phyloP scores from a whole-genome alignment of 1,140 invertebrate genomes.

The Aphelinus atriplicis region DNA sequence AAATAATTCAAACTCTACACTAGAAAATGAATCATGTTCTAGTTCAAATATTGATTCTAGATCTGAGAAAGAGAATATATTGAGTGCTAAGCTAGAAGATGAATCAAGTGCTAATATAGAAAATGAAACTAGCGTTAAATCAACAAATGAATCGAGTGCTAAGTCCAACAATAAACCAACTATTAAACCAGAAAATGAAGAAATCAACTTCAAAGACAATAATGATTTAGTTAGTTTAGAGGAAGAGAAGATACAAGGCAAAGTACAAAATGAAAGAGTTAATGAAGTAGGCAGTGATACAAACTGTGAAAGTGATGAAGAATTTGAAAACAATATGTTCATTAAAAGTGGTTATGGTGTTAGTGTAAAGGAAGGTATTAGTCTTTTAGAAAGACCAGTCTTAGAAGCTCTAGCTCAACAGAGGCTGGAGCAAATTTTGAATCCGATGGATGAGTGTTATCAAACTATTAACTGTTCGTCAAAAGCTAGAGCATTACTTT shows the following conservation, averaged over 20 bases:
- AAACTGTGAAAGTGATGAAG: conserved; percentile 33
- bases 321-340: conserved; percentile 33
- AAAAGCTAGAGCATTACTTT: conserved; percentile 59
- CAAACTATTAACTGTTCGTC: conserved; percentile 50
- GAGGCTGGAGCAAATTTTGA: conserved; percentile 61
- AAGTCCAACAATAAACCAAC: too few relatives aligned
- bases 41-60: too few relatives aligned
- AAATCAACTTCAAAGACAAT: conserved; percentile 23
- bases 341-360: conserved; percentile 43
- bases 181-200: not conserved
- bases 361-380: conserved; percentile 57
- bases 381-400: conserved; percentile 61
- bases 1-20: too few relatives aligned
- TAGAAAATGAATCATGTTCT: too few relatives aligned
- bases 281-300: conserved; percentile 20
- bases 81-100: too few relatives aligned
- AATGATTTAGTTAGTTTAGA: conserved; percentile 12
- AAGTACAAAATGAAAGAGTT: conserved; percentile 38
- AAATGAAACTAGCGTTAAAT: too few relatives aligned
- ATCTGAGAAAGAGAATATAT: too few relatives aligned
- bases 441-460: conserved; percentile 57
- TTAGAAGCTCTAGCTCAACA: conserved; percentile 60
- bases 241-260: conserved; percentile 18
- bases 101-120: too few relatives aligned
- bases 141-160: too few relatives aligned